phyloP scores from a whole-genome alignment of 2,888 invertebrate genomes.

The Cantharis rufa region DNA sequence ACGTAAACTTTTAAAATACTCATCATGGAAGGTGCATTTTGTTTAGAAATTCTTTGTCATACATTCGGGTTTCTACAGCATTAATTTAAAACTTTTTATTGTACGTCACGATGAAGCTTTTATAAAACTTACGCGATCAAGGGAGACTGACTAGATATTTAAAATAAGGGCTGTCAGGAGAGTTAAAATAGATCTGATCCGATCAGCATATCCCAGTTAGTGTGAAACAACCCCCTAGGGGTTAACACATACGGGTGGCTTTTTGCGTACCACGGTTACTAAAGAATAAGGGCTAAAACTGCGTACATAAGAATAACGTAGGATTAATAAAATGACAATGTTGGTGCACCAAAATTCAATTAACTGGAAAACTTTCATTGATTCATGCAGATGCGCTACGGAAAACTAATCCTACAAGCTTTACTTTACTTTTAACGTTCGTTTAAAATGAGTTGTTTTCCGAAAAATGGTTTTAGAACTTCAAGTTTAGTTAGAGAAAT shows the following conservation, averaged over 20 bases:
- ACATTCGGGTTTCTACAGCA: neutral
- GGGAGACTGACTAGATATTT: conserved; percentile 38
- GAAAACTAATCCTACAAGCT: neutral
- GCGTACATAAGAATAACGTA: conserved; percentile 34
- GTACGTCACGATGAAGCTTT: conserved; percentile 7
- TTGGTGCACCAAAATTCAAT: conserved; percentile 39
- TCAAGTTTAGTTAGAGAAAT: neutral
- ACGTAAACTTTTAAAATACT: neutral
- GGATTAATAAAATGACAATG: conserved; percentile 38
- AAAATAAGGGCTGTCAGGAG: conserved; percentile 40
- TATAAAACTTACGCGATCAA: conserved; percentile 21
- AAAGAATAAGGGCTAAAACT: conserved; percentile 34
- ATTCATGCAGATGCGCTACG: neutral
- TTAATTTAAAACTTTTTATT: neutral
- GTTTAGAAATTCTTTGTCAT: neutral
- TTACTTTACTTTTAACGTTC: neutral
- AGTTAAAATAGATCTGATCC: conserved; percentile 44
- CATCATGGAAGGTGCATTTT: neutral
- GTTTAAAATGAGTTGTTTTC: neutral
- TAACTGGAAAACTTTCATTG: conserved; percentile 36
- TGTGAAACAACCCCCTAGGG: conserved; percentile 55
- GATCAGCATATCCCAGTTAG: conserved; percentile 50
- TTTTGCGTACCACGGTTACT: conserved; percentile 24
- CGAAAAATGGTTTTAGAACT: neutral
- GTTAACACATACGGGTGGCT: conserved; percentile 32